A percentile compares a stretch with the other conserved stretches of the same genome.
Conservation (phyloP, 2,113 vertebrate species). For the Isurus oxyrinchus region DNA sequence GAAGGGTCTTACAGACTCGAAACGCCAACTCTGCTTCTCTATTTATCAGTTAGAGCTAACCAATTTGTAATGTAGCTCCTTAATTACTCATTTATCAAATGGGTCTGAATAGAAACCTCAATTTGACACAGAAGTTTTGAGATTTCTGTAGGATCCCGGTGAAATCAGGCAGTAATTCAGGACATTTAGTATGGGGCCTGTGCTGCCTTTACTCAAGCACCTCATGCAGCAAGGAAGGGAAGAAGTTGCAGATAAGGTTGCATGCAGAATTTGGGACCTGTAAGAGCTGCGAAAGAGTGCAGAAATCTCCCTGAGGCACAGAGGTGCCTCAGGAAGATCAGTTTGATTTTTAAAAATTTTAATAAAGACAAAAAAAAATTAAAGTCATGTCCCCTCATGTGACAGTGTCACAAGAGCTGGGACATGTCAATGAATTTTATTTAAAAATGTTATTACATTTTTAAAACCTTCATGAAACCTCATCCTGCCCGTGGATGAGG, state of each 20-base stretch:
- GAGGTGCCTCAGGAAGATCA: neutral
- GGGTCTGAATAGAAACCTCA: neutral
- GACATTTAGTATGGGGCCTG: no score
- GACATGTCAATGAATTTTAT: no score
- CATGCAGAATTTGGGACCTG: neutral
- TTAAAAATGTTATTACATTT: no score
- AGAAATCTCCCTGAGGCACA: no score
- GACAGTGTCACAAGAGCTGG: no score
- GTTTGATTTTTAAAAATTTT: no score
- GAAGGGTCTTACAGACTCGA: no score
- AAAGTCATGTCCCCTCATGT: no score
- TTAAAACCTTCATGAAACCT: no score
- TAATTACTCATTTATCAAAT: neutral
- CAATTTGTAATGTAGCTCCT: neutral
- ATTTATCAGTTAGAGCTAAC: neutral
- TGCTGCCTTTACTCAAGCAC: no score
- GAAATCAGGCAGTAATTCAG: neutral
- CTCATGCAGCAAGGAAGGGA: neutral
- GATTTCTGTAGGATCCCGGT: neutral
- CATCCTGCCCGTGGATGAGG: no score
- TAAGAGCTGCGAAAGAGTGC: neutral
- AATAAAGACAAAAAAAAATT: no score
- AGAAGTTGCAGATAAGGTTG: neutral
- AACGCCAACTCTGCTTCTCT: neutral
- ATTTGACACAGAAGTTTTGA: neutral